Evolutionary conservation across 2,888 invertebrate species (phyloP).

Genomic region (Catocala sponsa): DNA sequence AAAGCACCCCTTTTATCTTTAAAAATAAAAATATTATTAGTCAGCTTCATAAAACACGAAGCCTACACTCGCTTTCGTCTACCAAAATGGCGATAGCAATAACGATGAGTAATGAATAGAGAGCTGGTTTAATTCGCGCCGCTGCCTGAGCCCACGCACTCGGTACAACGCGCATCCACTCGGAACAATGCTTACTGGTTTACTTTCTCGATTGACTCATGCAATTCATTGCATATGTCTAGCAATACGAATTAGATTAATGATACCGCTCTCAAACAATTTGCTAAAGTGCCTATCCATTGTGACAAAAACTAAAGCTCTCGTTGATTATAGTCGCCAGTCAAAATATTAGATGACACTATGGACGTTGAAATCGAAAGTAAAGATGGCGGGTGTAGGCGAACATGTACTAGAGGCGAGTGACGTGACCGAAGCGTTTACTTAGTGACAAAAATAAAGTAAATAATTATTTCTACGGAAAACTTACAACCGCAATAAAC

Average conservation of each 20-base stretch:
- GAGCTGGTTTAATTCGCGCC: constrained; percentile 86
- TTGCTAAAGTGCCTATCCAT: constrained; percentile 62
- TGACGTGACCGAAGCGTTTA: constrained; percentile 19
- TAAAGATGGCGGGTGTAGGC: constrained; percentile 33
- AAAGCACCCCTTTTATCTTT: constrained; percentile 63
- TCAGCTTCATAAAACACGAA: constrained; percentile 57
- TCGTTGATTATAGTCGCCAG: constrained; percentile 52
- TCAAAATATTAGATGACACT: constrained; percentile 30
- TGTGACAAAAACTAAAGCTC: constrained; percentile 67
- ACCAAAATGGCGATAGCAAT: constrained; percentile 84
- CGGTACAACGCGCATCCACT: constrained; percentile 83
- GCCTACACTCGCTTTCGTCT: constrained; percentile 85
- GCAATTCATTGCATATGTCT: constrained; percentile 83
- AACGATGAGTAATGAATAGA: constrained; percentile 88
- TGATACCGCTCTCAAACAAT: constrained; percentile 70
- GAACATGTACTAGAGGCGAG: constrained; percentile 20
- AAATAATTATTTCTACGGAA: constrained; percentile 55
- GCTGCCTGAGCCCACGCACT: constrained; percentile 82
- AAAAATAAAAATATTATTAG: constrained; percentile 62
- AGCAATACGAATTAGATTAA: constrained; percentile 82
- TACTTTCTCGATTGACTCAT: constrained; percentile 88
- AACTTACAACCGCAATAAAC: constrained; percentile 60
- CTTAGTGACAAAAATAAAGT: constrained; percentile 43
- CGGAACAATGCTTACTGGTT: constrained; percentile 87
- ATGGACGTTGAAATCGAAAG: constrained; percentile 44